Evolutionary conservation across 1,140 invertebrate species (phyloP), one percentile per base, ranked within the genome.

Genomic region (Piezodorus guildinii): DNA sequence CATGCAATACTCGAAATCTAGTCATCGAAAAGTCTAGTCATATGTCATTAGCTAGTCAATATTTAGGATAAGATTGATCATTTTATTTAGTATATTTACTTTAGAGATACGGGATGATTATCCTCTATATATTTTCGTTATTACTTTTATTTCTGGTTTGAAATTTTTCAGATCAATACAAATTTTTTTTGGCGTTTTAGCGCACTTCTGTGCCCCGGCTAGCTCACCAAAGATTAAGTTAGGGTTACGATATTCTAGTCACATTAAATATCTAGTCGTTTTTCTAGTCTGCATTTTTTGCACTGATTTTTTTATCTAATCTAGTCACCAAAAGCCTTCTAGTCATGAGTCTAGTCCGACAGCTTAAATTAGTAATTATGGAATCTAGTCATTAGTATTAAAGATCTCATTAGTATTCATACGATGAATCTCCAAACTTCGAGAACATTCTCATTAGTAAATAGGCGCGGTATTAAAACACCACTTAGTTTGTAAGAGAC

Each of bases 141-240:
- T 39, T 39, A 10, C 12, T 4, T 39, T 10, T 8, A 39, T 39
- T 39, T 4, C 12, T 39, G 6, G 6, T 39, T 39, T 12, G 12
- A 10, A 10, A 4, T 6, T 10, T 39, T 39, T 10, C 34, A 12
- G 12, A 39, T 39, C 6, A 10, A 10, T 10, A n/a, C n/a, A 39
- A 12, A 10, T 39, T 39, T 8, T 10, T 6, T 39, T 39, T 10
- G 12, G 34, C 34, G 34, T 39, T 39, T 30, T 27, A 16, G 23
- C 15, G 52, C 52, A 56, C 52, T 19, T 17, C 9, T 23, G 52
- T 56, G 52, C 52, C 52, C 23, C 23, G 14, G 63, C 63, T 64
- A 64, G 63, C 56, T 56, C 27, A 60, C 54, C 63, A 59, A 64
- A 64, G 62, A 64, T 60, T 39, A 58, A 52, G 19, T 56, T 23